These are phyloP conservation scores for Stenolophus ochropezus DNA, from an alignment of 2,888 invertebrate genomes.

Conservation along the genomic window DNA sequence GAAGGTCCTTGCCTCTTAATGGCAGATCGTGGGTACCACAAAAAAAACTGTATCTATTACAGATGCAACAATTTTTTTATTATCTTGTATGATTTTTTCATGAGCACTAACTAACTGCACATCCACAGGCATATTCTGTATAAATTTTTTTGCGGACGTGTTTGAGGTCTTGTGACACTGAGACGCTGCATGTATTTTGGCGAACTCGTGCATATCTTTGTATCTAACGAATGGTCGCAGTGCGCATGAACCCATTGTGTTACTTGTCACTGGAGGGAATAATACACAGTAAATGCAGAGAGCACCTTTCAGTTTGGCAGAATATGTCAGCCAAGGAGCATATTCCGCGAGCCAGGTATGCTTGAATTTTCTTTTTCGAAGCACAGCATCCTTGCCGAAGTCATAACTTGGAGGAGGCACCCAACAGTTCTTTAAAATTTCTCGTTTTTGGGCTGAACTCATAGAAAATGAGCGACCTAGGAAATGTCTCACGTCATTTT, in stretches of 20 bases:
- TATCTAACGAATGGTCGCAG: slow-evolving; percentile 64
- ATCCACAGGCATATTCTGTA: slow-evolving; percentile 62
- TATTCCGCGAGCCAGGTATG: slow-evolving; percentile 61
- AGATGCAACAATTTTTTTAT: background rate
- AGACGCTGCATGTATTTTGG: slow-evolving; percentile 63
- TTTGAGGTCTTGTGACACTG: slow-evolving; percentile 65
- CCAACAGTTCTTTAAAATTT: background rate
- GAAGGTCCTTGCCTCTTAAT: slow-evolving; percentile 63
- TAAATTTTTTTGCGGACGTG: slow-evolving; percentile 65
- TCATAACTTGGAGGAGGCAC: background rate
- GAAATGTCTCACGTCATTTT: background rate
- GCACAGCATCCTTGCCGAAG: background rate
- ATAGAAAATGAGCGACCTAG: background rate
- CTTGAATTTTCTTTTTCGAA: slow-evolving; percentile 63
- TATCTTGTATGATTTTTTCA: background rate
- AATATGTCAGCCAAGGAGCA: slow-evolving; percentile 63
- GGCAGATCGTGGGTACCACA: slow-evolving; percentile 65
- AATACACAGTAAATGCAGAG: slow-evolving; percentile 63
- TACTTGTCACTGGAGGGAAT: slow-evolving; percentile 62
- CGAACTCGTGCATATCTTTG: slow-evolving; percentile 65
- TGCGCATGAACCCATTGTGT: slow-evolving; percentile 64
- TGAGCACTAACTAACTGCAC: slow-evolving; percentile 55
- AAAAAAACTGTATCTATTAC: slow-evolving; percentile 60
- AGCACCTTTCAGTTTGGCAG: slow-evolving; percentile 64
- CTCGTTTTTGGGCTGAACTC: background rate